These are phyloP conservation scores for Peromyscus maniculatus DNA, from an alignment of 2,113 vertebrate species.

Conservation along the genomic window DNA sequence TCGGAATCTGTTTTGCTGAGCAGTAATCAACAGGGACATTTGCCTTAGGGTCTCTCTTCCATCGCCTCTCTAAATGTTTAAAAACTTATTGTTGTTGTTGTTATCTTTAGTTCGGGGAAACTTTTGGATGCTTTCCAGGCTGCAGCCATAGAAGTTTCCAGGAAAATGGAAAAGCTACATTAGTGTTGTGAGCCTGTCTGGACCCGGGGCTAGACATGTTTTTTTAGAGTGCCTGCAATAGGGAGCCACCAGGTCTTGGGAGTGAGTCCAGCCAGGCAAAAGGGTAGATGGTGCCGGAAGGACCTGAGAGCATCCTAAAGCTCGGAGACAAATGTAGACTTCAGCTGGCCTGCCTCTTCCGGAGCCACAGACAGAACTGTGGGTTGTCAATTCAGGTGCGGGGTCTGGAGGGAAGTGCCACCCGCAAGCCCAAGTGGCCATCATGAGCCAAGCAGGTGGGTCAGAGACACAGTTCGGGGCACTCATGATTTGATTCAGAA, in stretches of 20 bases:
- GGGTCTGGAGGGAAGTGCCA: not conserved
- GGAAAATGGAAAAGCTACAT: conserved; percentile 85
- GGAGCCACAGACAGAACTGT: not conserved
- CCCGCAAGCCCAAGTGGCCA: not conserved
- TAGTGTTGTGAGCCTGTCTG: conserved; percentile 82
- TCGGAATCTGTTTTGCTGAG: conserved; percentile 64
- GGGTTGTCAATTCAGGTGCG: not conserved
- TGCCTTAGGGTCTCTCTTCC: conserved; percentile 73
- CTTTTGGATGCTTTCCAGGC: conserved; percentile 87
- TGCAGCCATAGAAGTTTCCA: conserved; percentile 86
- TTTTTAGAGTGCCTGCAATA: conserved; percentile 77
- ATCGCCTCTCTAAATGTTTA: conserved; percentile 50
- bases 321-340: conserved; percentile 82
- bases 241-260: conserved; percentile 81
- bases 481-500: conserved; percentile 24
- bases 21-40: conserved; percentile 74
- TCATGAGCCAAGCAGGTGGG: not conserved
- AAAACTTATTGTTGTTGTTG: conserved; percentile 74
- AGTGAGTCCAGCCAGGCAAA: conserved; percentile 42
- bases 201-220: conserved; percentile 69
- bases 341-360: conserved; percentile 75
- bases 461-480: not conserved
- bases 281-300: conserved; percentile 65
- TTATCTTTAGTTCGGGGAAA: conserved; percentile 85
- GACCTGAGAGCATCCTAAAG: conserved; percentile 78